Conservation (phyloP, 2,113 vertebrate species). For the Rhombomys opimus region DNA sequence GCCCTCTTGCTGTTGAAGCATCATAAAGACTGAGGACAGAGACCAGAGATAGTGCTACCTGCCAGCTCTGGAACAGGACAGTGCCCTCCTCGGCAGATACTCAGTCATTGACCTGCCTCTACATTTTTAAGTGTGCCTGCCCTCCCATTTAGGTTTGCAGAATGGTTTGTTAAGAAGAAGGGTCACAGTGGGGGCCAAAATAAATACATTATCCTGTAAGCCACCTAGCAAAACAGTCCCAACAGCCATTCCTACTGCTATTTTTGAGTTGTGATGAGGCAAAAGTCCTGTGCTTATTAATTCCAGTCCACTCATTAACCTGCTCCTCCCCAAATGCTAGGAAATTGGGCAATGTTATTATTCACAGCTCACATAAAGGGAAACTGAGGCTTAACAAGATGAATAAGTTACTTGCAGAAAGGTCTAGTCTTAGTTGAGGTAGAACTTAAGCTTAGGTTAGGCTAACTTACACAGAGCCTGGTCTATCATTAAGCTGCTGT, state of each 20-base stretch:
- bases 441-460: neutral
- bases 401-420: neutral
- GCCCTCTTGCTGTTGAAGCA: neutral
- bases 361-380: neutral
- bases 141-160: neutral
- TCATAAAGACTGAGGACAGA: neutral
- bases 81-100: neutral
- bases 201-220: neutral
- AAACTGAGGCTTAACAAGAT: neutral
- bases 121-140: neutral
- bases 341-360: neutral
- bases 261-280: neutral
- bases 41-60: fast-evolving
- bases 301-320: neutral
- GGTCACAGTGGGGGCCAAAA: neutral
- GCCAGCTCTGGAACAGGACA: neutral
- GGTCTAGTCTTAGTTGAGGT: neutral
- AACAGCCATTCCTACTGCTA: neutral
- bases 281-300: neutral
- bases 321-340: neutral
- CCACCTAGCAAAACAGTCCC: neutral
- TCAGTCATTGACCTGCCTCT: neutral
- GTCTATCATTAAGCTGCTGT: neutral
- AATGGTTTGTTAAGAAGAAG: neutral
- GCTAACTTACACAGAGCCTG: neutral